Evolutionary conservation across 2,888 invertebrate species (phyloP).

Genomic region (Arctia plantaginis): DNA sequence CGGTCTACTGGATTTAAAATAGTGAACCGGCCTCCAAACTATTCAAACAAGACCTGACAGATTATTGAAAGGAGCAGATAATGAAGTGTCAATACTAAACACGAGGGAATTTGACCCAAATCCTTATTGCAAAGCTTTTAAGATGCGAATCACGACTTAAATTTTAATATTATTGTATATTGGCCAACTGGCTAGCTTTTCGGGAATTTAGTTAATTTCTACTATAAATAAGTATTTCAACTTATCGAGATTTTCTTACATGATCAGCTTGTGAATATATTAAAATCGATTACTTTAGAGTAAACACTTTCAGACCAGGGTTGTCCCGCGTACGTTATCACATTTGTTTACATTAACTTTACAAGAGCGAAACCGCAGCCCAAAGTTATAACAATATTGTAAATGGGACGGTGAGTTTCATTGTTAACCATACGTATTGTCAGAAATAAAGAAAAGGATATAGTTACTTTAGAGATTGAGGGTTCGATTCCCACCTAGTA

Average conservation of each 20-base stretch:
- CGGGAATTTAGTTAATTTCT: not conserved
- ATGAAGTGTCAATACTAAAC: conserved; percentile 17
- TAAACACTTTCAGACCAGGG: no score
- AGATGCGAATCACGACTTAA: conserved; percentile 18
- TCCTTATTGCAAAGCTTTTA: conserved; percentile 17
- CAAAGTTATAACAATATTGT: no score
- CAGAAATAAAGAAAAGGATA: no score
- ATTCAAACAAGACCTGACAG: conserved; percentile 8
- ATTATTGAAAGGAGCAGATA: conserved; percentile 19
- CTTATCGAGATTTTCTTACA: not conserved
- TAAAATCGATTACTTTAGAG: no score
- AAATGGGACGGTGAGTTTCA: no score
- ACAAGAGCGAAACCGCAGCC: no score
- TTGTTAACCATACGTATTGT: no score
- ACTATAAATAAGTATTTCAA: not conserved
- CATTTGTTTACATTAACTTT: no score
- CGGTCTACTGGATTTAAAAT: not conserved
- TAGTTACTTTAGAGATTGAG: no score
- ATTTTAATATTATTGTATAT: conserved; percentile 15
- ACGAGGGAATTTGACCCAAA: conserved; percentile 21
- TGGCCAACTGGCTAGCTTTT: not conserved
- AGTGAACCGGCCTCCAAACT: not conserved
- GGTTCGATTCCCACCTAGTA: no score
- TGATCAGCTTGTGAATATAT: not conserved
- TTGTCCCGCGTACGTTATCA: no score